Evolutionary conservation across 2,888 invertebrate genomes (phyloP), one percentile per base, ranked within the genome.

Genomic region (Chymomyza amoena): DNA sequence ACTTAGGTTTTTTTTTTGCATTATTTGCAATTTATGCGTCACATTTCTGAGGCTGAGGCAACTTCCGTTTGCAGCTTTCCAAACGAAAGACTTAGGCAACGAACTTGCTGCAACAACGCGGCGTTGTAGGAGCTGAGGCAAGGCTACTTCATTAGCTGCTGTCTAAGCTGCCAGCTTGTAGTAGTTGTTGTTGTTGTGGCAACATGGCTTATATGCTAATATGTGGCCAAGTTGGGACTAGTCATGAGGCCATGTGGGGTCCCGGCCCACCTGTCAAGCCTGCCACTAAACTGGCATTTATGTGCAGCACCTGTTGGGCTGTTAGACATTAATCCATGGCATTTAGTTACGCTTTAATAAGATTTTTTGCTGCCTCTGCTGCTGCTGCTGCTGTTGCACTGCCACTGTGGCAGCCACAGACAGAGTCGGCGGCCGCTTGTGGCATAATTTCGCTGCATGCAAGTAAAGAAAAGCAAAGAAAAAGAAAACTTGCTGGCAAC

Each of bases 281-380:
- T 66, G 73, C 81, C 71, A 77, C 72, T 81, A 79, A 81, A 76
- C 73, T 81, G 83, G 81, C 85, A 81, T 83, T 73, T 75, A 72
- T 70, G 77, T 76, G 54, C 68, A 77, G 78, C 76, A 75, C 76
- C 73, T 80, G 80, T 71, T 78, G 75, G 67, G 63, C 75, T 75
- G 79, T 79, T 83, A 82, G 82, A 83, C 83, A 83, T 80, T 85
- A 85, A 88, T 82, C 87, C 79, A 66, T 74, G 76, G 82, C 84
- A 87, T 87, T 87, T 77, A 84, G 83, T 86, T 89, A 76, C 81
- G 79, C 83, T 89, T 87, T 81, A 81, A 81, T 83, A 86, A 77
- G 85, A 78, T 80, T 76, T 74, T 69, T 71, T 72, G 59, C 67
- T 64, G 39, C 28, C 28, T n/a, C 63, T 71, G 67, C 57, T 67